Evolutionary conservation across 2,113 vertebrate species (phyloP).

Genomic region (Zootoca vivipara): DNA sequence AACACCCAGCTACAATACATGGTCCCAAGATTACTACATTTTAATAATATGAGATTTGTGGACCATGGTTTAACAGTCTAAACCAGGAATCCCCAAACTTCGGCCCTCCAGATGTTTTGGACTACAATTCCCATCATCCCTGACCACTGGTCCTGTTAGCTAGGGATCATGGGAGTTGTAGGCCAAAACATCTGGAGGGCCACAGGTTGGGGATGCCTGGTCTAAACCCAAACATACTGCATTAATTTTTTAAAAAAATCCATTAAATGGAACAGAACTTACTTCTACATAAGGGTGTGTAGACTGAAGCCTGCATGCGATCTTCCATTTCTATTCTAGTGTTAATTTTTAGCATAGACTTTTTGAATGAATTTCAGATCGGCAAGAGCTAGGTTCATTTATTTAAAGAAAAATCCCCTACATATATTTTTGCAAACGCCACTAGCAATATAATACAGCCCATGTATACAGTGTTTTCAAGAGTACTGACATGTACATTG

Average conservation of each 20-base stretch:
- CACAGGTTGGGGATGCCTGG: too few species aligned
- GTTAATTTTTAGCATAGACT: neutral
- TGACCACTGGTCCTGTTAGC: too few species aligned
- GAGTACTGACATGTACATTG: neutral
- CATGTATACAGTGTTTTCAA: neutral
- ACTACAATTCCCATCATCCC: too few species aligned
- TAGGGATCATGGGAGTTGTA: too few species aligned
- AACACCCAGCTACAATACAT: too few species aligned
- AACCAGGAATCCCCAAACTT: too few species aligned
- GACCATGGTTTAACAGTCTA: neutral
- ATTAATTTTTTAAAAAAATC: neutral
- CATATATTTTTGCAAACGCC: neutral
- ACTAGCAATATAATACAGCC: neutral
- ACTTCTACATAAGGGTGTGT: neutral
- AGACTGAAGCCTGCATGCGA: neutral
- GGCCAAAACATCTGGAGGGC: too few species aligned
- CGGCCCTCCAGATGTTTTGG: too few species aligned
- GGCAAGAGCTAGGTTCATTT: neutral
- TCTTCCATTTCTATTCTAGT: neutral
- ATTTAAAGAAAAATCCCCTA: neutral
- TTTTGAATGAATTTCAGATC: neutral
- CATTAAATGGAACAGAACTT: neutral
- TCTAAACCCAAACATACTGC: neutral
- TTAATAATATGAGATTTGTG: neutral
- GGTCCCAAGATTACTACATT: too few species aligned